Evolutionary conservation across 2,888 invertebrate species (phyloP).

Genomic region (Epinotia nisella): DNA sequence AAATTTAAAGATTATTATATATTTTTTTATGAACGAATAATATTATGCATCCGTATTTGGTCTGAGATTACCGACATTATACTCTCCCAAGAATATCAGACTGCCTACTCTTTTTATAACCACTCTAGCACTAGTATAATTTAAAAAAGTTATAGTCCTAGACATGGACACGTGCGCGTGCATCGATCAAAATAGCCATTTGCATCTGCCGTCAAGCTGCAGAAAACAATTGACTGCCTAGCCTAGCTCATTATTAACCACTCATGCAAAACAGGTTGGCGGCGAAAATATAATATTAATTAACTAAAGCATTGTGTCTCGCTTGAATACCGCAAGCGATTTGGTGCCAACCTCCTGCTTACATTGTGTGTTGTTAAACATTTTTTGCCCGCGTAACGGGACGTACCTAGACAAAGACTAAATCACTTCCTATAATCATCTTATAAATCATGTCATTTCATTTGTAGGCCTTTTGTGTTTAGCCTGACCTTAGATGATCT

Average conservation of each 20-base stretch:
- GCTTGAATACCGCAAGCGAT: conserved; percentile 62
- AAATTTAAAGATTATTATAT: no score
- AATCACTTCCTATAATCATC: conserved; percentile 38
- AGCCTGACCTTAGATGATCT: neutral
- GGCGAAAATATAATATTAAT: conserved; percentile 30
- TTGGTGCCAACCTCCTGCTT: conserved; percentile 60
- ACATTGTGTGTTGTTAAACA: conserved; percentile 51
- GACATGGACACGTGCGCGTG: conserved; percentile 13
- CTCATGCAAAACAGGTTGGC: conserved; percentile 39
- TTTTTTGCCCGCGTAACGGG: conserved; percentile 62
- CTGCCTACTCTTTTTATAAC: neutral
- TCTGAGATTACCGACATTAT: neutral
- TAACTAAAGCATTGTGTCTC: conserved; percentile 42
- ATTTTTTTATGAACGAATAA: no score
- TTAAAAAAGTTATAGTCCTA: no score
- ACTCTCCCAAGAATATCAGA: neutral
- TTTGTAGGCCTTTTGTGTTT: conserved; percentile 5
- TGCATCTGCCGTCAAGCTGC: conserved; percentile 25
- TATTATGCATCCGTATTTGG: neutral
- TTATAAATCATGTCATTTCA: conserved; percentile 33
- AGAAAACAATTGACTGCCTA: conserved; percentile 22
- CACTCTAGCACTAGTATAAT: neutral
- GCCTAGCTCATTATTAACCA: conserved; percentile 30
- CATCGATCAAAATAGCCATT: conserved; percentile 19
- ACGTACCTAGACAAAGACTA: conserved; percentile 34